These are phyloP conservation scores for Phortica variegata DNA, from an alignment of 1,140 invertebrate genomes.

Conservation along the genomic window DNA sequence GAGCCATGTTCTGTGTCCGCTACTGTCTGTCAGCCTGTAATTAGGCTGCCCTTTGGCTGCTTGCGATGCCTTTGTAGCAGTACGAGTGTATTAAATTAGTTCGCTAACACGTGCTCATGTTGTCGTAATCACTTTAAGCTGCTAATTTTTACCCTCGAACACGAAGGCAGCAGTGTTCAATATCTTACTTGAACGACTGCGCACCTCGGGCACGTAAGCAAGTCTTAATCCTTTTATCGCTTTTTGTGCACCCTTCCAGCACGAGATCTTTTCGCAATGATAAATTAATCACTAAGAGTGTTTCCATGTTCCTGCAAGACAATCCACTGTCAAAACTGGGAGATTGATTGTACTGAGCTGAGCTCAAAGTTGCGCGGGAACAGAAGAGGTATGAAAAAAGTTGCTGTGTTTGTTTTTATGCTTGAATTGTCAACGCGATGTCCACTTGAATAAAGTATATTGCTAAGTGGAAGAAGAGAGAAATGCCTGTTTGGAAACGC, in stretches of 20 bases:
- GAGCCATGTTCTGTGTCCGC: conserved; percentile 19
- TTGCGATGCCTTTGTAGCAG: conserved; percentile 10
- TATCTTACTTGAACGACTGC: conserved; percentile 11
- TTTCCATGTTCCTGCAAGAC: conserved; percentile 51
- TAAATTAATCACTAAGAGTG: conserved; percentile 56
- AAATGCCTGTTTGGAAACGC: too few species aligned
- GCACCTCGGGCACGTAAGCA: conserved; percentile 17
- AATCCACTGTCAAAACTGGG: conserved; percentile 47
- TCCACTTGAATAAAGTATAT: too few species aligned
- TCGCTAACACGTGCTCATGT: conserved; percentile 39
- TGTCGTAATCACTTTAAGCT: conserved; percentile 38
- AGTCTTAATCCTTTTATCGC: conserved; percentile 51
- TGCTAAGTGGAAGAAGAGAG: too few species aligned
- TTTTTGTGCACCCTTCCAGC: conserved; percentile 13
- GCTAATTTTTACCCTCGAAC: conserved; percentile 31
- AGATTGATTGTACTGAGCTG: conserved; percentile 47
- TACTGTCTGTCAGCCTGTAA: conserved; percentile 22
- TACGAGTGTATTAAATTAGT: conserved; percentile 21
- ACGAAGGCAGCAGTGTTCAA: neutral
- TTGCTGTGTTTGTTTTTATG: conserved; percentile 20
- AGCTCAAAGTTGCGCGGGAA: neutral
- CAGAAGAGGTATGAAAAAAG: conserved; percentile 10
- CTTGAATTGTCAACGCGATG: conserved; percentile 43
- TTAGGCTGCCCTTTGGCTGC: conserved; percentile 33
- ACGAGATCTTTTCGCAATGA: conserved; percentile 52